Conservation (phyloP, 2,113 vertebrate species). For the Pterocles orientalis region DNA sequence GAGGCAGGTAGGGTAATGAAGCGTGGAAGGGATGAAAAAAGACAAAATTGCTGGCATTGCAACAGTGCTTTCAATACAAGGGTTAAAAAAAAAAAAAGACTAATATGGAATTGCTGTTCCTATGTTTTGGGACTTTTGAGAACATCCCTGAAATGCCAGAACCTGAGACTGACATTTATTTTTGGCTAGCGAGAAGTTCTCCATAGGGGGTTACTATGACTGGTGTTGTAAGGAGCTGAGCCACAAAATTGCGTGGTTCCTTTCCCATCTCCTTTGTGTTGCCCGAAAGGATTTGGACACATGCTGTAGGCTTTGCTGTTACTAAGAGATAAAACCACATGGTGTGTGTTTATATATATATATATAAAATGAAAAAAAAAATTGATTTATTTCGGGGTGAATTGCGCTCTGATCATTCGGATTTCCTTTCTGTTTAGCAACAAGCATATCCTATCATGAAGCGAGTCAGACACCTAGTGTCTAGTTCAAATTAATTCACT, state of each 20-base stretch:
- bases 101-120: not conserved
- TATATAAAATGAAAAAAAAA: not conserved
- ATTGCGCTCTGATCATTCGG: not conserved
- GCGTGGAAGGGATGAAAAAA: not conserved
- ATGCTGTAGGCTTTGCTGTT: not conserved
- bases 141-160: not conserved
- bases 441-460: not conserved
- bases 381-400: not conserved
- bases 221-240: too few species aligned
- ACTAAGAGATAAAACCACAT: not conserved
- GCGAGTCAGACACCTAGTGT: slow-evolving; percentile 31
- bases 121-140: not conserved
- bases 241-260: not conserved
- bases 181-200: not conserved
- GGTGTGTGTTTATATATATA: not conserved
- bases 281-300: not conserved
- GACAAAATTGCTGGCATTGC: not conserved
- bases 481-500: not conserved
- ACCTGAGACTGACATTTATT: not conserved
- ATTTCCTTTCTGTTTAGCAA: not conserved
- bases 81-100: not conserved
- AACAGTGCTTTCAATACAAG: not conserved
- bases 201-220: not conserved
- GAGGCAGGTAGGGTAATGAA: not conserved
- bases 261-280: not conserved